Base-by-base conservation (phyloP, 2,113 vertebrate genomes). In the Gnathonemus echidnorhynchus region DNA sequence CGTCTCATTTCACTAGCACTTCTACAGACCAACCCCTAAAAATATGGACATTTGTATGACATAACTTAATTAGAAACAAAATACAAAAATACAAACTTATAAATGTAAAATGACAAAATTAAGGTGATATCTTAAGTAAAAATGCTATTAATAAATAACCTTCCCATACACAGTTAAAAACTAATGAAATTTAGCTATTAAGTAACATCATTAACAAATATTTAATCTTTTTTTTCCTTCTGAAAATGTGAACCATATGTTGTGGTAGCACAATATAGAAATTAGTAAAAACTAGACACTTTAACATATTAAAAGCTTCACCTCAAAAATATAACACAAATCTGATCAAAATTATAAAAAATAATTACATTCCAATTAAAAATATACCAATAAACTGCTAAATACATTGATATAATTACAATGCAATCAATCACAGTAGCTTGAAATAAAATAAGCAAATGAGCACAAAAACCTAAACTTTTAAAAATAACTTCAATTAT, bases 301-400 rank as follows among this genome's bases (percentile, higher is more conserved):
- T 97, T 96, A 98, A 99, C 98, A 99, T 99, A 98, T 98, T 99
- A 99, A 99, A 99, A 99, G 98, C 98, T 99, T 99, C 98, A 99
- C 98, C 98, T 99, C 97, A 99, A 97, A 99, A 99, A 99, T 99
- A 99, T 99, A 99, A 99, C 98, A 99, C 98, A 99, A 99, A 99
- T 99, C 98, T 99, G 98, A 99, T 98, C 97, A 98, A 99, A 99
- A 99, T 99, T 99, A 99, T 99, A 99, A 99, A 99, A 99, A 99
- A 98, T 98, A 99, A 99, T 99, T 99, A 98, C 98, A 99, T 99
- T 99, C 98, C 98, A 99, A 97, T 99, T 98, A 98, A 99, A 99
- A 99, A 99, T 99, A 99, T 98, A 99, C 98, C 98, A 98, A 99
- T 99, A 99, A 99, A 99, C 97, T 98, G 97, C 97, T 99, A 98